Evolutionary conservation across 2,797 vertebrate species (phyloP), one percentile per base, ranked within the genome.

Genomic region (Pagetopsis macropterus): DNA sequence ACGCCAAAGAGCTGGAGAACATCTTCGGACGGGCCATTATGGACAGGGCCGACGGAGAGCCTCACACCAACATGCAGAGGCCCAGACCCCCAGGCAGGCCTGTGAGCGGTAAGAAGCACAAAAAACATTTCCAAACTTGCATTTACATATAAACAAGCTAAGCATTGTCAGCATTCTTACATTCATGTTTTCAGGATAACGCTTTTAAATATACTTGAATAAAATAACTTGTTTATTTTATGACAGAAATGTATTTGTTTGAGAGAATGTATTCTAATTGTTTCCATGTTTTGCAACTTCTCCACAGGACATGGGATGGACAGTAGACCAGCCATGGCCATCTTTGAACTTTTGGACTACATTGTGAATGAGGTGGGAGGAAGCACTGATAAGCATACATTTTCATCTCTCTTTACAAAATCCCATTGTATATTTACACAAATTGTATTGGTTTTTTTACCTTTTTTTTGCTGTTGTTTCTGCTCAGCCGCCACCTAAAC

Each of bases 281-380:
- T 72, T 50, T 54, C 31, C 15, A 56, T 76, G 61, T 48, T 62
- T 37, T 89, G 75, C 40, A 40, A 44, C 50, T 63, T 64, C 62
- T 76, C 63, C 61, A 1, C 88, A 99, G 98, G 96, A 81, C 96
- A 96, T 1, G 96, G 96, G 76, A 91, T 97, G 92, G 98, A 99
- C 91, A 95, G 94, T 78, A 93, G 97, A 84, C 97, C 98, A 0
- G 96, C 96, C 9, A 99, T 99, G 98, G 97, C 98, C 76, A 99
- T 99, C 93, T 99, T 99, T 60, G 98, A 99, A 66, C 95, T 99
- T 84, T 92, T 99, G 95, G 97, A 99, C 94, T 99, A 99, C 84
- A 99, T 99, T 68, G 98, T 99, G 67, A 99, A 99, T 4, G 98
- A 99, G 97, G 97, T 98, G 65, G 60, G 96, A 92, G 14, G 60